These are phyloP conservation scores for Volucella bombylans DNA, from an alignment of 2,888 invertebrate genomes.

Conservation along the genomic window DNA sequence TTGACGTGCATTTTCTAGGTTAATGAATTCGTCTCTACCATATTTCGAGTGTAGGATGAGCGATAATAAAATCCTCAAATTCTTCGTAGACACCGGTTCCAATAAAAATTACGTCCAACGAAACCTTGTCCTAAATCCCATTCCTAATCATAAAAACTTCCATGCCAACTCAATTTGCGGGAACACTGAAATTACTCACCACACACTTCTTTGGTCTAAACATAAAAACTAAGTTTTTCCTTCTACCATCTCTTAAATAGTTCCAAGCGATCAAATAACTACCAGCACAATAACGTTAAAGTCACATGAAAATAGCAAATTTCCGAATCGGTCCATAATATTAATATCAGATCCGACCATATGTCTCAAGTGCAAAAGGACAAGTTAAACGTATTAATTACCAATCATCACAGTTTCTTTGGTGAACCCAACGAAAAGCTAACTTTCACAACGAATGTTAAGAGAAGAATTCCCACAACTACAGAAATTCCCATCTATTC, in stretches of 20 bases:
- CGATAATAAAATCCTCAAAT: background rate
- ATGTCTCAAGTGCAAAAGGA: no score
- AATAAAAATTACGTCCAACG: no score
- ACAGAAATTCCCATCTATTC: no score
- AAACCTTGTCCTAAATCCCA: no score
- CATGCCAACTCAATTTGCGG: background rate
- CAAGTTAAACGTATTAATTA: no score
- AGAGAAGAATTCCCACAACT: no score
- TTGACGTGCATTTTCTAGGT: background rate
- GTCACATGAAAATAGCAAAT: slow-evolving; percentile 35
- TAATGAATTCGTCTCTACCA: slow-evolving; percentile 23
- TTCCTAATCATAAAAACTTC: no score
- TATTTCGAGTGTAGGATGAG: slow-evolving; percentile 14
- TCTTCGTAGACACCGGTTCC: no score
- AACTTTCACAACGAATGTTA: no score
- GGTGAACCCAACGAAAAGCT: no score
- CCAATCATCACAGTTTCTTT: no score
- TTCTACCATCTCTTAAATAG: slow-evolving; percentile 39
- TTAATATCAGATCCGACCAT: background rate
- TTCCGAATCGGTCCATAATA: slow-evolving; percentile 30
- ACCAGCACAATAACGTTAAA: slow-evolving; percentile 26
- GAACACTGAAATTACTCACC: slow-evolving; percentile 10
- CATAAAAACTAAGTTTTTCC: slow-evolving; percentile 20
- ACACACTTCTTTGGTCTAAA: slow-evolving; percentile 19
- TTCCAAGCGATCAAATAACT: slow-evolving; percentile 50